Conservation (phyloP, 2,113 vertebrate genomes). For the Triplophysa tibetana region DNA sequence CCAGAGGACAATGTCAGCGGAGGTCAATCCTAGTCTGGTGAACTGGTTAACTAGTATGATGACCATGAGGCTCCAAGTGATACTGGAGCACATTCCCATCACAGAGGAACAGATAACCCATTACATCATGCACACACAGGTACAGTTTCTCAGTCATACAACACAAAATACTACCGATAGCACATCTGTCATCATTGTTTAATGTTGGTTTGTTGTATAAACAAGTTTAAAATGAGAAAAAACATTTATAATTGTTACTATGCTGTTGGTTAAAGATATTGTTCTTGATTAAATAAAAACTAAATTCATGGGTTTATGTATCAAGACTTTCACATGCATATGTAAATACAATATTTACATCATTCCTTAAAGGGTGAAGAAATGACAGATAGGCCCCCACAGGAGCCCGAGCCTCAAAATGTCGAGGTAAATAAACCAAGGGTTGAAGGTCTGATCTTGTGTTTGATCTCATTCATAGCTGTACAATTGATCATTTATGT, state of each 20-base stretch:
- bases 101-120: conserved; percentile 82
- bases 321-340: background rate
- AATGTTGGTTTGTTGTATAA: background rate
- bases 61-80: conserved; percentile 87
- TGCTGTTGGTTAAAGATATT: no score
- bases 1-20: conserved; percentile 88
- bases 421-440: conserved; percentile 56
- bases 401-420: conserved; percentile 58
- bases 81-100: conserved; percentile 88
- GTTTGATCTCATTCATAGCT: background rate
- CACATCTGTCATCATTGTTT: background rate
- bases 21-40: conserved; percentile 87
- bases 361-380: conserved; percentile 49
- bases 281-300: no score
- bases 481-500: background rate
- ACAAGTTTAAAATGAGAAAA: no score
- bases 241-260: no score
- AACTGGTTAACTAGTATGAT: conserved; percentile 94
- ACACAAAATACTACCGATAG: background rate
- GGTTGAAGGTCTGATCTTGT: background rate
- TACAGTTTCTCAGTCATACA: conserved; percentile 28
- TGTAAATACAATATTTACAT: background rate
- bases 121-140: conserved; percentile 77
- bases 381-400: conserved; percentile 45
- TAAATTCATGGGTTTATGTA: no score